Evolutionary conservation across 1,140 invertebrate genomes (phyloP), one percentile per base, ranked within the genome.

Genomic region (Steinernema khuongi): DNA sequence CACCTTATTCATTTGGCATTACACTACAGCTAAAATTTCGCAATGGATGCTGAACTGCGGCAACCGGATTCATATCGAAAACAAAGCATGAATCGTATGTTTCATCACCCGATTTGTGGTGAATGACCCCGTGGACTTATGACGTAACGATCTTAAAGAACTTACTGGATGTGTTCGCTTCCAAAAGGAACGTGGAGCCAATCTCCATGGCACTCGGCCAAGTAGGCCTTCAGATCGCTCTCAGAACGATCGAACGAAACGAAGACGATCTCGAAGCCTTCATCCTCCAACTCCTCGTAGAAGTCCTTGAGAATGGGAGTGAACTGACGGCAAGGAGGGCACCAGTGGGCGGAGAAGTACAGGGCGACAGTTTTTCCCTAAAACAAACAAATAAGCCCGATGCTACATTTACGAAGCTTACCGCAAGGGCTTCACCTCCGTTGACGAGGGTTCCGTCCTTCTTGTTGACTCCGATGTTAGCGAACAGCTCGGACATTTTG

Each of bases 201-300:
- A 73, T 86, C 83, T 14, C 85, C 85, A 77, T 86, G 85, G 19
- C 74, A 72, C 70, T 86, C 86, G 26, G 75, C 71, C 82, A 86
- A 83, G 67, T 86, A 86, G 26, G 41, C 66, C 31, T 80, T 82
- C 77, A 87, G 79, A 30, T 85, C 84, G 17, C 79, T 72, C 41
- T 81, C 79, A 36, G 73, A 76, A 19, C 82, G 71, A 70, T 86
- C 85, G 43, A 83, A 85, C 11, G 85, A 86, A 18, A 86, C 81
- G 76, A 86, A 86, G 31, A 86, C 74, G 19, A 87, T 78, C 71
- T 86, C 85, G n/a, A 86, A 72, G 14, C 75, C 73, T 26, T 76
- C 70, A 4, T 77, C 79, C 18, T 31, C 66, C 36, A 79, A 22
- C 30, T 77, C 76, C 18, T 26, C 73, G 60, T 79, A 76, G 70